These are phyloP conservation scores for Epizoanthus ramosus DNA, from an alignment of 92 coral and sea anemone species.

Conservation along the genomic window DNA sequence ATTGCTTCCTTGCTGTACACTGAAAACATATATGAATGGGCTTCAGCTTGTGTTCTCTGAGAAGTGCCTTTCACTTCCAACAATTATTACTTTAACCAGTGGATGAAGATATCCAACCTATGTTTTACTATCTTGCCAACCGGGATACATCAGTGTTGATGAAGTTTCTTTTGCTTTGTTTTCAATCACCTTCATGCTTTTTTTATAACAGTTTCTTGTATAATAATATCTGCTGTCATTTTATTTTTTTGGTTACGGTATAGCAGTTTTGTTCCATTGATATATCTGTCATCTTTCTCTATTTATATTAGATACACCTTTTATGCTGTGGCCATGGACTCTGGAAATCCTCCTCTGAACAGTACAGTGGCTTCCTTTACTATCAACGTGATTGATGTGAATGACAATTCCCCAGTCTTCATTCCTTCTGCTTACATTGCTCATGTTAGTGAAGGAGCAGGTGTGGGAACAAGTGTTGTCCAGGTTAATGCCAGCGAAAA, in stretches of 20 bases:
- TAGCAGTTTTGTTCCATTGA: neutral
- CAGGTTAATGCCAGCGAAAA: conserved; percentile 65
- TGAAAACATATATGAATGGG: too few relatives aligned
- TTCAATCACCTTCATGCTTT: too few relatives aligned
- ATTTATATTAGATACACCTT: conserved; percentile 55
- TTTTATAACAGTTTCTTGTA: too few relatives aligned
- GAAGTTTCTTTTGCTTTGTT: too few relatives aligned
- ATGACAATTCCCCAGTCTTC: conserved; percentile 79
- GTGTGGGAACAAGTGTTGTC: conserved; percentile 49
- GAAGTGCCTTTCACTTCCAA: too few relatives aligned
- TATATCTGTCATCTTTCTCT: neutral
- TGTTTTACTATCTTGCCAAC: too few relatives aligned
- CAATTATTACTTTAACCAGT: too few relatives aligned
- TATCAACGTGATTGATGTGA: conserved; percentile 62
- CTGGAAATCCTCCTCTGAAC: conserved; percentile 69
- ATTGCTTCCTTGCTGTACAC: too few relatives aligned
- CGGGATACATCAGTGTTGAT: too few relatives aligned
- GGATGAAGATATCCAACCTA: too few relatives aligned
- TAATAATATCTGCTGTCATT: neutral
- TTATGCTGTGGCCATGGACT: conserved; percentile 64
- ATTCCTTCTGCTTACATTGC: conserved; percentile 60
- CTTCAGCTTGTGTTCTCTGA: too few relatives aligned
- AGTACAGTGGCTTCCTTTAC: conserved; percentile 63
- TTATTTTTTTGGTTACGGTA: neutral
- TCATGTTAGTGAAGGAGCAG: conserved; percentile 55